Evolutionary conservation across 2,888 invertebrate species (phyloP).

Genomic region (Keiferia lycopersicella): DNA sequence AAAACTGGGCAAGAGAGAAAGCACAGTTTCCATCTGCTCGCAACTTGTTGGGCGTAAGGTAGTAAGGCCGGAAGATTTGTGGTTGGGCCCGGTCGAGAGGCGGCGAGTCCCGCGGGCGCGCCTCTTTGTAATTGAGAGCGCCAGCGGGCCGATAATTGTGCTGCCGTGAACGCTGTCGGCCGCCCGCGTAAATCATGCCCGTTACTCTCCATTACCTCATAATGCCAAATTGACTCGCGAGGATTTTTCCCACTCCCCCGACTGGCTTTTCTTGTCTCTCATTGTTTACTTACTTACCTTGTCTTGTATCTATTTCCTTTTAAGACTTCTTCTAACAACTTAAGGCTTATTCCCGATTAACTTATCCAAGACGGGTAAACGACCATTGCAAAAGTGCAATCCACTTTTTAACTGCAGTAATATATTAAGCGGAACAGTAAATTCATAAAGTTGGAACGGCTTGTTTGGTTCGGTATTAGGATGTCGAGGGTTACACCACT

Average conservation of each 20-base stretch:
- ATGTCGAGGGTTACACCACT: slow-evolving; percentile 69
- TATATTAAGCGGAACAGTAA: slow-evolving; percentile 28
- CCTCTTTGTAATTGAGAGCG: slow-evolving; percentile 80
- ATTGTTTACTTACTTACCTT: slow-evolving; percentile 38
- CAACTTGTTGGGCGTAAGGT: slow-evolving; percentile 62
- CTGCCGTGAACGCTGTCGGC: slow-evolving; percentile 62
- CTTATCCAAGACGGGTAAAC: slow-evolving; percentile 19
- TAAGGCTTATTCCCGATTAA: slow-evolving; percentile 10
- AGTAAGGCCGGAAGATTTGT: slow-evolving; percentile 72
- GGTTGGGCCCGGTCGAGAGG: slow-evolving; percentile 56
- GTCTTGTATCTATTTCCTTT: slow-evolving; percentile 11
- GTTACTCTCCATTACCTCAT: slow-evolving; percentile 80
- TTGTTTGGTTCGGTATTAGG: slow-evolving; percentile 53
- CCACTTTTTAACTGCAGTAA: slow-evolving; percentile 26
- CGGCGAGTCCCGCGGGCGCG: slow-evolving; percentile 74
- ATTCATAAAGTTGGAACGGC: slow-evolving; percentile 36
- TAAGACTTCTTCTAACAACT: not conserved
- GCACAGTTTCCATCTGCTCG: slow-evolving; percentile 40
- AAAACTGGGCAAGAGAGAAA: not conserved
- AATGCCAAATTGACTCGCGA: slow-evolving; percentile 76
- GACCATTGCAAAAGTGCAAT: slow-evolving; percentile 26
- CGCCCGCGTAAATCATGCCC: slow-evolving; percentile 75
- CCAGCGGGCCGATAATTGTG: slow-evolving; percentile 80
- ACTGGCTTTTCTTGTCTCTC: slow-evolving; percentile 43
- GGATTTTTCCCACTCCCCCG: slow-evolving; percentile 55